phyloP scores from a whole-genome alignment of 2,113 vertebrate genomes.

The Nothocercus julius region DNA sequence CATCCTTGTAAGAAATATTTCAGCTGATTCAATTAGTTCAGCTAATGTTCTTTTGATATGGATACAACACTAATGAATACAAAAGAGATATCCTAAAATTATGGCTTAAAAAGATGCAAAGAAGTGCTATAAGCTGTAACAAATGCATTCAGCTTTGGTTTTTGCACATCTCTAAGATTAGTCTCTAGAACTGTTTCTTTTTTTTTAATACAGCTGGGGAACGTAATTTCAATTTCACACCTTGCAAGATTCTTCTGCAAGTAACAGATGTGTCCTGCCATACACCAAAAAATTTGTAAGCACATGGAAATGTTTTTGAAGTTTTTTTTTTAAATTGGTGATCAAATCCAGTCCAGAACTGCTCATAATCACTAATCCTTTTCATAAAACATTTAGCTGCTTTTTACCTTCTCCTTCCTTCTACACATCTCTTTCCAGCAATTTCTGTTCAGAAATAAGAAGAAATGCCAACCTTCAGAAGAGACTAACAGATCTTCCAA shows the following conservation, averaged over 20 bases:
- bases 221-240: neutral
- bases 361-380: no score
- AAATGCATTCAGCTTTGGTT: neutral
- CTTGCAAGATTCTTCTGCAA: neutral
- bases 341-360: no score
- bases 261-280: no score
- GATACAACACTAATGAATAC: no score
- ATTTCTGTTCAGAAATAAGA: neutral
- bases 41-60: no score
- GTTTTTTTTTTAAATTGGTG: no score
- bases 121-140: neutral
- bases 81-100: neutral
- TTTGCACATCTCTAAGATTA: neutral
- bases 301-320: no score
- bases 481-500: neutral
- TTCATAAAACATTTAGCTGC: neutral
- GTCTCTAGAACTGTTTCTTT: no score
- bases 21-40: no score
- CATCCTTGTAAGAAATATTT: no score
- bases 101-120: neutral
- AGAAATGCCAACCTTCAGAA: neutral
- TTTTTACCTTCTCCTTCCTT: neutral
- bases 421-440: neutral
- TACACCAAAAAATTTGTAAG: no score
- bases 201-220: neutral